Evolutionary conservation across 2,888 invertebrate species (phyloP).

Genomic region (Acrobasis consociella): DNA sequence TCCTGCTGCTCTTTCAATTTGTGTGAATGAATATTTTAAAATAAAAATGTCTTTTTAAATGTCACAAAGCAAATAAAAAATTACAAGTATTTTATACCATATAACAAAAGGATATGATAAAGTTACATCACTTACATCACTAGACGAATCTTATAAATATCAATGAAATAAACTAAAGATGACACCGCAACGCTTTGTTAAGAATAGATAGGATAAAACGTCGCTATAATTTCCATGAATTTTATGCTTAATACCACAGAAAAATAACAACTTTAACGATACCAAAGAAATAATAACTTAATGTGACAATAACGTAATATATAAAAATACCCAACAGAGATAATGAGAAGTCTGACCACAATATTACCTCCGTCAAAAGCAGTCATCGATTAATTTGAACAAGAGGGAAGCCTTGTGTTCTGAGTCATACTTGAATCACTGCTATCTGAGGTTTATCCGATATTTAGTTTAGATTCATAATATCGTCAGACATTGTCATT

Average conservation of each 20-base stretch:
- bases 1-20: slow-evolving; percentile 8
- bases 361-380: slow-evolving; percentile 47
- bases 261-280: too few species aligned
- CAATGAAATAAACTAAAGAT: too few species aligned
- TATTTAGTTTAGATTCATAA: neutral
- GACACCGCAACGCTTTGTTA: too few species aligned
- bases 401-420: slow-evolving; percentile 42
- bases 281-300: too few species aligned
- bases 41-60: neutral
- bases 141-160: too few species aligned
- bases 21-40: neutral
- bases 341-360: slow-evolving; percentile 20
- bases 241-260: too few species aligned
- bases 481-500: neutral
- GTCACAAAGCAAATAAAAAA: too few species aligned
- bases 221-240: too few species aligned
- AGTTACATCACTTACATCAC: too few species aligned
- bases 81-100: too few species aligned
- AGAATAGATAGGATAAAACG: too few species aligned
- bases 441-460: slow-evolving; percentile 28
- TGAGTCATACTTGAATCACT: slow-evolving; percentile 55
- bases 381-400: slow-evolving; percentile 37
- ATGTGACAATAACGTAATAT: neutral
- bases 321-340: neutral
- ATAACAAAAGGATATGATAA: too few species aligned